These are phyloP conservation scores for Anagyrus pseudococci DNA, from an alignment of 2,888 invertebrate genomes.

Conservation along the genomic window DNA sequence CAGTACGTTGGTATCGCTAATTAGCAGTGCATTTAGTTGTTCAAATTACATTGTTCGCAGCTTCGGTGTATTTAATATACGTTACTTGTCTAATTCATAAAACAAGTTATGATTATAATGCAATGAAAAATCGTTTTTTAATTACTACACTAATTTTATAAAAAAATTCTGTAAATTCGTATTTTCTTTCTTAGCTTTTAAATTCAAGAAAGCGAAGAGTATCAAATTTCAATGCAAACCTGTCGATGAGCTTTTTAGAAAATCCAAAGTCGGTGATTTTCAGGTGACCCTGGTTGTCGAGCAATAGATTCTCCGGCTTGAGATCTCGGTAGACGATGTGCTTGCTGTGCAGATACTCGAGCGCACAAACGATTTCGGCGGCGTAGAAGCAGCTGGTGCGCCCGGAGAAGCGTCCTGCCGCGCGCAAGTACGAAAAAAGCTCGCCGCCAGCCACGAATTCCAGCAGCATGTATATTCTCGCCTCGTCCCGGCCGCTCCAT, in stretches of 20 bases:
- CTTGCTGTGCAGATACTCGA: slow-evolving; percentile 91
- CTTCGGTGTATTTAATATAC: slow-evolving; percentile 7
- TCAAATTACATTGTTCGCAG: slow-evolving; percentile 1
- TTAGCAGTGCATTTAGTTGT: slow-evolving; percentile 15
- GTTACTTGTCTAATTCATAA: too few species aligned
- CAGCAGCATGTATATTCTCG: slow-evolving; percentile 94
- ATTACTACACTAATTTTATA: too few species aligned
- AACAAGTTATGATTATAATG: too few species aligned
- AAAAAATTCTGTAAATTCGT: too few species aligned
- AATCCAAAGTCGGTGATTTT: slow-evolving; percentile 99
- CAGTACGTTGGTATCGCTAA: slow-evolving; percentile 1
- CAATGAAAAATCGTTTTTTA: too few species aligned
- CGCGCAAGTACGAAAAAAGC: slow-evolving; percentile 92
- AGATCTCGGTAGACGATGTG: slow-evolving; percentile 88
- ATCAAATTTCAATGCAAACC: too few species aligned
- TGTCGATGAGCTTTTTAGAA: slow-evolving; percentile 91
- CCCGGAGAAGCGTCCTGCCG: slow-evolving; percentile 88
- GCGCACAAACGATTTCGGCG: slow-evolving; percentile 90
- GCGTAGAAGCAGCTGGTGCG: slow-evolving; percentile 91
- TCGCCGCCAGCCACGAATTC: slow-evolving; percentile 98
- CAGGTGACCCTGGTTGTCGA: slow-evolving; percentile 92
- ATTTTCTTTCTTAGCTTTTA: too few species aligned
- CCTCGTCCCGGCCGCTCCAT: slow-evolving; percentile 90
- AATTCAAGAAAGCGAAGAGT: too few species aligned
- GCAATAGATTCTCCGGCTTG: slow-evolving; percentile 92